Percentiles rank a stretch among this genome's conserved stretches.
These are phyloP conservation scores for Chelonoidis abingdonii DNA, from an alignment of 2,113 vertebrate genomes.

Conservation along the genomic window DNA sequence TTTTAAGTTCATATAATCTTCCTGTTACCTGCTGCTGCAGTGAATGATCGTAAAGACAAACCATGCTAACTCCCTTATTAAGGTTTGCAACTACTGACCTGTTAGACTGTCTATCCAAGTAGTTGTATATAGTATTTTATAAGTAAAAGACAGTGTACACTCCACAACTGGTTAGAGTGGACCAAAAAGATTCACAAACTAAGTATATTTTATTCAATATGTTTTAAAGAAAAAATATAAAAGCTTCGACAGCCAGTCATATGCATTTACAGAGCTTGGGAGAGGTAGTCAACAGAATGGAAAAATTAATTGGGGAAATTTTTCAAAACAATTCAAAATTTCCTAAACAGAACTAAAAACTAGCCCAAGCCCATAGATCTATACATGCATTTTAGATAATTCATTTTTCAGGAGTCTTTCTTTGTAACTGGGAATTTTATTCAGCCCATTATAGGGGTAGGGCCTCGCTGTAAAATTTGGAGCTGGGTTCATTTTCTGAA, in stretches of 20 bases:
- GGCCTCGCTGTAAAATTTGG: fast-evolving
- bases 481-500: neutral
- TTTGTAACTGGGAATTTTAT: neutral
- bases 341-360: neutral
- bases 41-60: neutral
- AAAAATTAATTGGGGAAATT: neutral
- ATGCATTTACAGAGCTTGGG: neutral
- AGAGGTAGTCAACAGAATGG: neutral
- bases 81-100: neutral
- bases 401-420: neutral
- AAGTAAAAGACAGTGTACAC: fast-evolving
- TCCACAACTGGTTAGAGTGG: neutral
- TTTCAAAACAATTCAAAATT: neutral
- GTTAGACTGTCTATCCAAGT: neutral
- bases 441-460: neutral
- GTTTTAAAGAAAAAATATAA: fast-evolving
- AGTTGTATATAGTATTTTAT: fast-evolving
- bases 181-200: neutral
- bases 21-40: neutral
- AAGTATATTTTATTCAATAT: fast-evolving
- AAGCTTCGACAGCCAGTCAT: neutral
- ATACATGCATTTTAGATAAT: neutral
- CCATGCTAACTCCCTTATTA: neutral
- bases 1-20: constrained; percentile 15
- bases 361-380: neutral